Percentiles rank a stretch among this genome's conserved stretches.
Evolutionary conservation across 2,888 invertebrate genomes (phyloP).

Genomic region (Cantharis nigra): DNA sequence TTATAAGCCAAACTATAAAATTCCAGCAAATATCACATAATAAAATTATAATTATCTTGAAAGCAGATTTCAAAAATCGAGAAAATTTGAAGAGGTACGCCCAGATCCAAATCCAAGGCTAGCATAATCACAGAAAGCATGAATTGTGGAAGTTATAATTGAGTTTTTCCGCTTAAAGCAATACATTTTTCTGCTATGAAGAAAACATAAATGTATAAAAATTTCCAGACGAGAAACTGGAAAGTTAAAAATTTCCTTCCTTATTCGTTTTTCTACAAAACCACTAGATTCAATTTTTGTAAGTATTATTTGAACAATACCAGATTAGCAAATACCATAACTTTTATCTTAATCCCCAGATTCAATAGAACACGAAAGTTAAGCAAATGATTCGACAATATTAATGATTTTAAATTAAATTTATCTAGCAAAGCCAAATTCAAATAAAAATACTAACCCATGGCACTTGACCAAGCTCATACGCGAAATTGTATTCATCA

Average conservation of each 20-base stretch:
- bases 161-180: background rate
- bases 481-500: conserved; percentile 47
- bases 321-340: background rate
- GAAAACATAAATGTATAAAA: background rate
- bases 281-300: too few relatives aligned
- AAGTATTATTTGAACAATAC: background rate
- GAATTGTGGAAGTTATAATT: background rate
- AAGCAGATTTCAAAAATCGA: background rate
- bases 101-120: too few relatives aligned
- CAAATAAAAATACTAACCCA: conserved; percentile 43
- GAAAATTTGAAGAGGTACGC: background rate
- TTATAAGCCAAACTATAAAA: background rate
- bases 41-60: background rate
- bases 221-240: background rate
- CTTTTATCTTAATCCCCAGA: background rate
- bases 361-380: background rate
- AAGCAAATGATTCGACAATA: background rate
- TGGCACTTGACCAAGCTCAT: conserved; percentile 50
- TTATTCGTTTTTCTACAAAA: background rate
- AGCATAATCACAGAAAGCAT: background rate
- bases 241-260: background rate
- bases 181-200: background rate
- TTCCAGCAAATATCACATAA: background rate
- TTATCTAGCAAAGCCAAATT: background rate
- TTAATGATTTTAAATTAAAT: background rate